Base-by-base conservation (phyloP, 2,113 vertebrate genomes). In the Murina feae region DNA sequence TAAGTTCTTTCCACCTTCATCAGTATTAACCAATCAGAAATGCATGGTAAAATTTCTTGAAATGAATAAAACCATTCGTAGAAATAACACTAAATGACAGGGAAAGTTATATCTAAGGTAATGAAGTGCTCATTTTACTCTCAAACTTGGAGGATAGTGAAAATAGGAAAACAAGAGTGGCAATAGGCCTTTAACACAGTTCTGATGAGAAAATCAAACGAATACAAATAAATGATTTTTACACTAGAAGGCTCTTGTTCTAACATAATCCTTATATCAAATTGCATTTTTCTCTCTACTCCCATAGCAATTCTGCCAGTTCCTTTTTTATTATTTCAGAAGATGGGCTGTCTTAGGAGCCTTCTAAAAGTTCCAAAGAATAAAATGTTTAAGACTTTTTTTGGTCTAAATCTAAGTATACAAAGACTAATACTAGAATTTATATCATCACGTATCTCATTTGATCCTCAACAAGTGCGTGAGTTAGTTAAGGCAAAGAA, bases 21-120 rank as follows among this genome's bases (percentile, higher is more conserved):
- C 51, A 78, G 2, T 90, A 66, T 86, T 94, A 96, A 85, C 37
- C 32, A 89, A 87, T 35, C 78, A 89, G 53, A 95, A 86, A 90
- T 88, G 13, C 37, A 21, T 92, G 44, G 12, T 85, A 51, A 53
- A 88, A 16, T 84, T 85, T 84, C 30, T 66, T 28, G 17, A 91
- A 93, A 53, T 94, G 9, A 93, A 89, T 60, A 81, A 88, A 74
- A 65, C 11, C 2, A 30, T 87, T 92, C 44, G 66, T 84, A 68
- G 81, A 37, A 90, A 51, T 79, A 93, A 63, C 63, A 58, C 6
- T 37, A 8, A 53, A 21, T 85, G 28, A 71, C 30, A 72, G 13
- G 78, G 51, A 21, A 86, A 72, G 72, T 60, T 51, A 53, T 86
- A 18, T 69, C 32, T 71, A 60, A 83, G 10, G 8, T 86, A 51